Conservation (phyloP, 2,888 invertebrate genomes). For the Tachina grossa region DNA sequence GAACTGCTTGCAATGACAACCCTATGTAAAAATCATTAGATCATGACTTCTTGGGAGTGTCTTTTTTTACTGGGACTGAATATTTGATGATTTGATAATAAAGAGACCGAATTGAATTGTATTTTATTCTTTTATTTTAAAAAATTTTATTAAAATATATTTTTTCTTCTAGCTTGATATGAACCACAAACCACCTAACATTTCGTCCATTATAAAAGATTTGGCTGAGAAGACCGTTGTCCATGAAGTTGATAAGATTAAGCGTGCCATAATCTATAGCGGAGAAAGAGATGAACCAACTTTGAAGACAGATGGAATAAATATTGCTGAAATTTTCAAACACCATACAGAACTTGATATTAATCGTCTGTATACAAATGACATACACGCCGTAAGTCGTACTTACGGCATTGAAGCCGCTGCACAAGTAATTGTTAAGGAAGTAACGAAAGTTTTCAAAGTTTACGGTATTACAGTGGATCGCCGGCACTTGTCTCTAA, state of each 20-base stretch:
- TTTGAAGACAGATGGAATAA: constrained; percentile 97
- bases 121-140: too few species aligned
- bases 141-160: too few species aligned
- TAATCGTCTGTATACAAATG: constrained; percentile 94
- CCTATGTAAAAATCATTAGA: too few species aligned
- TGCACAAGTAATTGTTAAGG: constrained; percentile 93
- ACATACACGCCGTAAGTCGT: constrained; percentile 94
- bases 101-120: too few species aligned
- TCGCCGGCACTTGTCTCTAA: constrained; percentile 94
- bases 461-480: constrained; percentile 98
- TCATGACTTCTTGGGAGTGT: too few species aligned
- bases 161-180: constrained; percentile 84
- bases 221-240: constrained; percentile 89
- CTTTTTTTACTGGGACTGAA: too few species aligned
- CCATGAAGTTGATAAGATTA: constrained; percentile 91
- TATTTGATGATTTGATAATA: too few species aligned
- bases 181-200: constrained; percentile 87
- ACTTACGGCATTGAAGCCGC: constrained; percentile 99
- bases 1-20: too few species aligned
- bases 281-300: constrained; percentile 87
- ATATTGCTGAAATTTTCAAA: constrained; percentile 94
- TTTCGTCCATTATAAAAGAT: constrained; percentile 89
- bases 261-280: constrained; percentile 91
- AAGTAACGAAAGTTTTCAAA: constrained; percentile 97
- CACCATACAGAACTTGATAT: constrained; percentile 90